Base-by-base conservation (phyloP, 2,888 invertebrate species). In the Drosophila recens region DNA sequence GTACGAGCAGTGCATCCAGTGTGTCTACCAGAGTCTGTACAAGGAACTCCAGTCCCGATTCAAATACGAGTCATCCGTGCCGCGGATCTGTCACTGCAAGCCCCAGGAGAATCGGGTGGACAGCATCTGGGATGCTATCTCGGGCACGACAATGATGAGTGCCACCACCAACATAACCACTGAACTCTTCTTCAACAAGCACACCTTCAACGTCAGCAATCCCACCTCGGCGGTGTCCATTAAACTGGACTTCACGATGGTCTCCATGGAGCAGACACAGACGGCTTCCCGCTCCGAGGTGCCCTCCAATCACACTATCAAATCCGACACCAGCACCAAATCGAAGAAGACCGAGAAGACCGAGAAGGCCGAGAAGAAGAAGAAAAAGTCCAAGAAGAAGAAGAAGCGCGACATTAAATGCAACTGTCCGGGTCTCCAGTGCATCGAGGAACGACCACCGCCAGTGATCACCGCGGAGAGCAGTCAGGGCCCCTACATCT, bases 401-500 rank as follows among this genome's bases (percentile, higher is more conserved):
- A 23, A 6, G 4, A 64, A 42, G 6, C 42, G 13, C 13, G 1
- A 54, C 15, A 9, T 8, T 1, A 71, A 73, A 8, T 80, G 81
- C 57, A 69, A 73, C 0, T 91, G 91, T 27, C 80, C 78, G 2
- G 43, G 61, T 4, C 36, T 90, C 34, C 54, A 77, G 8, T 90
- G 90, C 20, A 57, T 61, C 11, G 61, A 64, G 52, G 67, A 79
- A 5, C 49, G 30, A 0, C 67, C 58, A 8, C 43, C 71, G n/a
- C 82, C 87, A 2, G 57, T 64, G 1, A 73, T 89, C 3, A 80
- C 82, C 5, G 77, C 81, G 1, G 91, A 91, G 48, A 82, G 89
- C 56, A 85, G 90, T 42, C 90, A 91, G 42, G 90, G 90, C 1
- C 90, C 90, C 0, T 91, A 75, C 27, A 65, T 80, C 9, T 91